Conservation (phyloP, 2,888 invertebrate species). For the Lasiommata megera region DNA sequence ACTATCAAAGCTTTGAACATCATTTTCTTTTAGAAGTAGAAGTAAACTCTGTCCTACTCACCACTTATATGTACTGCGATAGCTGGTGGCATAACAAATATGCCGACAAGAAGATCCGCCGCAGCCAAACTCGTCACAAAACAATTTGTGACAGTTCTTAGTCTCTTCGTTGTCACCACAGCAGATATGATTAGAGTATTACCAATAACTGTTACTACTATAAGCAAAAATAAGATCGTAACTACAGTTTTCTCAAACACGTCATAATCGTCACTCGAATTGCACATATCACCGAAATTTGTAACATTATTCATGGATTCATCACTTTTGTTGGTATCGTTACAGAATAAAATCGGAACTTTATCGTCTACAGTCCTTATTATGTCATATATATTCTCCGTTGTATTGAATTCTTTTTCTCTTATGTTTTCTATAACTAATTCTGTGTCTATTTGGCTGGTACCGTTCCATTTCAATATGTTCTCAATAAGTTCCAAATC, state of each 20-base stretch:
- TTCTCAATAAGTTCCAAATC: constrained; percentile 46
- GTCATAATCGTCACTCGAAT: constrained; percentile 48
- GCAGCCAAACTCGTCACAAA: constrained; percentile 97
- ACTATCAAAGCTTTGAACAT: no score
- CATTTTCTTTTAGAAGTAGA: no score
- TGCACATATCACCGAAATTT: constrained; percentile 37
- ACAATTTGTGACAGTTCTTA: constrained; percentile 96
- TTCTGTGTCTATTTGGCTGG: constrained; percentile 48
- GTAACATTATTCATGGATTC: constrained; percentile 36
- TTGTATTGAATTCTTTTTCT: constrained; percentile 54
- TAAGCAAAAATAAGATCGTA: constrained; percentile 83
- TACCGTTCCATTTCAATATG: constrained; percentile 62
- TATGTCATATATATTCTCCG: constrained; percentile 54
- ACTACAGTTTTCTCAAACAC: constrained; percentile 82
- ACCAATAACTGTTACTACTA: constrained; percentile 89
- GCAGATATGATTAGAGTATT: constrained; percentile 95
- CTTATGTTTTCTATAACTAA: constrained; percentile 52
- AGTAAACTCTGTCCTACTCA: no score
- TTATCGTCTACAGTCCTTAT: constrained; percentile 41
- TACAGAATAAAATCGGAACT: constrained; percentile 16
- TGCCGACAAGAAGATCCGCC: constrained; percentile 95
- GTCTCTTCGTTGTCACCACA: constrained; percentile 91
- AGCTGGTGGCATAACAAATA: constrained; percentile 98
- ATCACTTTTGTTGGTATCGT: constrained; percentile 24
- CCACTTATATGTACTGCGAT: constrained; percentile 92